Base-by-base conservation (phyloP, 2,113 vertebrate genomes). In the Gambusia affinis region DNA sequence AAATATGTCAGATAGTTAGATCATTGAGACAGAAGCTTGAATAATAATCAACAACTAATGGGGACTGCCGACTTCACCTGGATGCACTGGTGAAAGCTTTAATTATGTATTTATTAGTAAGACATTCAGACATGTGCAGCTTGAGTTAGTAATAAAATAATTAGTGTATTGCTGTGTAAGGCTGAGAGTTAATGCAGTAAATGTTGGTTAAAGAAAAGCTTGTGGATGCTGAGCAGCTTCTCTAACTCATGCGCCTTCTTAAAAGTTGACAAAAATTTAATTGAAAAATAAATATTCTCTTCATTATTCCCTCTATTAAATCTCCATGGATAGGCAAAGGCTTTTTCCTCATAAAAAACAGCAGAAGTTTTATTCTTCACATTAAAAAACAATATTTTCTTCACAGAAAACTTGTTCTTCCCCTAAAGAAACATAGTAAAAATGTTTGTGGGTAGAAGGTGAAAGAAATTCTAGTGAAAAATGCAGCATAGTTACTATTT, bases 401-500 rank as follows among this genome's bases (percentile, higher is more conserved):
- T 15, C 12, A 12, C 39, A 15, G 14, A 42, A 42, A 42, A 42
- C 15, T 2, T 2, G 8, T 37, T 37, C 11, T 37, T 12, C 35
- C 35, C 2, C 10, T 0, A 37, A 37, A 37, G 35, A 37, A 37
- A 12, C 35, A 37, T 37, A 11, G 10, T 12, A 37, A 15, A 42
- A 42, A 15, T 14, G 10, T 64, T 22, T 35, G 30, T 35, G 63
- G 63, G 17, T 35, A 33, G 17, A 35, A 33, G 30, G 30, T 64
- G 63, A 64, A 64, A 12, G 2, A 64, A 33, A 39, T 65, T 35
- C 14, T n/a, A 39, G 64, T 37, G n/a, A 65, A 65, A 65, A 31
- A 65, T 24, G 64, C 33, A 39, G 24, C 64, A 37, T 39, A 27
- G n/a, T 65, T 65, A 65, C n/a, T 65, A 65, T 65, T 65, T 65